These are phyloP conservation scores for Heliocidaris erythrogramma DNA, from an alignment of 35 echinoderm and acorn worm genomes.

Conservation along the genomic window DNA sequence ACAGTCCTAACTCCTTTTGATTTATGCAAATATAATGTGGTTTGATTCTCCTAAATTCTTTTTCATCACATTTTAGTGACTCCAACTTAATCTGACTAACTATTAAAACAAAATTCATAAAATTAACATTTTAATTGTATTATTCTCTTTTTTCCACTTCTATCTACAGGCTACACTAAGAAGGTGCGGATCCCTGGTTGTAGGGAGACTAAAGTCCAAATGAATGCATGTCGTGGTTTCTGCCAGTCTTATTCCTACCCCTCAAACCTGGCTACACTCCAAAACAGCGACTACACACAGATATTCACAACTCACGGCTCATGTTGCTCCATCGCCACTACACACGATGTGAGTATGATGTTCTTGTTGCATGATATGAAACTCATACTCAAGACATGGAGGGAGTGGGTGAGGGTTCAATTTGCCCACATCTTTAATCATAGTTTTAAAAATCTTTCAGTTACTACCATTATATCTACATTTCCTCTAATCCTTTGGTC, in stretches of 20 bases:
- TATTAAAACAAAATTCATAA: not conserved
- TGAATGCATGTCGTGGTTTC: conserved; percentile 96
- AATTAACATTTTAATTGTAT: not conserved
- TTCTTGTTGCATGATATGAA: not conserved
- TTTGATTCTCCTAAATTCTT: too few species aligned
- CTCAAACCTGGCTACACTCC: conserved; percentile 71
- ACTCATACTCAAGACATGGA: too few species aligned
- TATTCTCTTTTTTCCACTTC: not conserved
- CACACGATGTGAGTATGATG: conserved; percentile 87
- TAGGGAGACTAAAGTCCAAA: conserved; percentile 56
- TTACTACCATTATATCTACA: too few species aligned
- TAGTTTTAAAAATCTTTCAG: too few species aligned
- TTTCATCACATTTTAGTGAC: too few species aligned
- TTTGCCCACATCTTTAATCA: too few species aligned
- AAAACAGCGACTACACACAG: conserved; percentile 69
- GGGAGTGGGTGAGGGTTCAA: too few species aligned
- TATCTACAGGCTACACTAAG: conserved; percentile 81
- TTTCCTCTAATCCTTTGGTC: too few species aligned
- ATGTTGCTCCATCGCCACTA: conserved; percentile 87
- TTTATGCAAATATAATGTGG: too few species aligned
- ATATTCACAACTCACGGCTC: conserved; percentile 90
- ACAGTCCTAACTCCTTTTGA: too few species aligned
- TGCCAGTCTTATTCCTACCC: conserved; percentile 94
- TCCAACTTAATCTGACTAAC: not conserved
- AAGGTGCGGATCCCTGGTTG: conserved; percentile 79